phyloP scores from a whole-genome alignment of 2,113 vertebrate genomes.

The Sorex fumeus region DNA sequence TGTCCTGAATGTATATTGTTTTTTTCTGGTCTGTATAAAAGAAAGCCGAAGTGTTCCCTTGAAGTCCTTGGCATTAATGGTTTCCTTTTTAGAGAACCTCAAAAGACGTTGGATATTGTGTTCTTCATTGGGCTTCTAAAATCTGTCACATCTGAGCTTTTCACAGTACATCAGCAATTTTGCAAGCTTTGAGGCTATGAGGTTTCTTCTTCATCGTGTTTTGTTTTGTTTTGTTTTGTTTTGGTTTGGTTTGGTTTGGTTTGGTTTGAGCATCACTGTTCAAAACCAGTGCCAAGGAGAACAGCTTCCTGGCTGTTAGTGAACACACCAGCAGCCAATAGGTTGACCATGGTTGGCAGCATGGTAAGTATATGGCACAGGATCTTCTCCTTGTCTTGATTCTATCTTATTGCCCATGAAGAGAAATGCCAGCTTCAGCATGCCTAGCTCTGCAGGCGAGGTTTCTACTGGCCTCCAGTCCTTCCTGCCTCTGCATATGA shows the following conservation, averaged over 20 bases:
- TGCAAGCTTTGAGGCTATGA: neutral
- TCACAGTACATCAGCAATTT: constrained; percentile 46
- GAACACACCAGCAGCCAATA: neutral
- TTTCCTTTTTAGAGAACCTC: constrained; percentile 63
- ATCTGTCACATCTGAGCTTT: constrained; percentile 57
- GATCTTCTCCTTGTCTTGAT: constrained; percentile 44
- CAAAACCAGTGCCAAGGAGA: constrained; percentile 50
- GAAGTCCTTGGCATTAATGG: constrained; percentile 40
- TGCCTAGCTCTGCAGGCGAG: neutral
- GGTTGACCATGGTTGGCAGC: neutral
- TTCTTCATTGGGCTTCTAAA: constrained; percentile 38
- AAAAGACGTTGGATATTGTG: neutral
- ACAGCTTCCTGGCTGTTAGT: constrained; percentile 16
- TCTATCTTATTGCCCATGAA: constrained; percentile 48
- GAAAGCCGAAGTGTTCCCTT: constrained; percentile 37
- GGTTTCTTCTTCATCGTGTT: neutral
- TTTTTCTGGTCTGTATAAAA: constrained; percentile 84
- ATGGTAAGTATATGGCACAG: constrained; percentile 79
- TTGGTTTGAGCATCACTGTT: constrained; percentile 56
- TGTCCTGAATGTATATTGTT: constrained; percentile 89
- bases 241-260: too few species aligned
- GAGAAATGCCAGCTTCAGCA: neutral
- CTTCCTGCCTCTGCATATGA: neutral
- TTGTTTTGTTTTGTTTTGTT: constrained; percentile 5
- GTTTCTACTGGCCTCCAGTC: neutral